Conservation (phyloP, 1,140 invertebrate species). For the Paraescarpia echinospica region DNA sequence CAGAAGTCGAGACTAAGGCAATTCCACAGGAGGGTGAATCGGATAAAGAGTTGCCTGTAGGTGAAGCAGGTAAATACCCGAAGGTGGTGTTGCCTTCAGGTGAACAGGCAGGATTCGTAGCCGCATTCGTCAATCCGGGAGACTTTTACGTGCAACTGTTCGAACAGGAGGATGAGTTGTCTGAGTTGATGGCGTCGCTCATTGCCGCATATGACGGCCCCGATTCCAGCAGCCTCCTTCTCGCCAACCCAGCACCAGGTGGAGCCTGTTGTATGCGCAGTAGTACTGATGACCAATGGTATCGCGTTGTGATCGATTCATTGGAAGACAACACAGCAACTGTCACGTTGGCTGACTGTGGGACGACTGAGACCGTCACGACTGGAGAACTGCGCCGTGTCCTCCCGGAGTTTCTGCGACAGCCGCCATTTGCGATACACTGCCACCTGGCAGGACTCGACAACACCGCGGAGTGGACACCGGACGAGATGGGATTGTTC, state of each 20-base stretch:
- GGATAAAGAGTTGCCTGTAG: constrained; percentile 8
- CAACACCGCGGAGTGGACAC: background rate
- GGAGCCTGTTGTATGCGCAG: background rate
- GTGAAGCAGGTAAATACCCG: background rate
- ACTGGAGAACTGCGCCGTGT: background rate
- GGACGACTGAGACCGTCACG: background rate
- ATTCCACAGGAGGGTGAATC: background rate
- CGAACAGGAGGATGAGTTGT: background rate
- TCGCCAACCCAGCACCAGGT: background rate
- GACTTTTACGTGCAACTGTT: background rate
- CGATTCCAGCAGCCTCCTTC: background rate
- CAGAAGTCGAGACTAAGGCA: background rate
- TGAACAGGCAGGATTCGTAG: background rate
- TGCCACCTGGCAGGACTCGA: background rate
- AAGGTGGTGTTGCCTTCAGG: background rate
- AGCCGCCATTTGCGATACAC: background rate
- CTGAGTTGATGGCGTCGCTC: background rate
- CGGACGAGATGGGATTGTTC: background rate
- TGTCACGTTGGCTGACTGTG: background rate
- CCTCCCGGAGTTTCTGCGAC: background rate
- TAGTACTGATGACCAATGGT: background rate
- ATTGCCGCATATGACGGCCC: background rate
- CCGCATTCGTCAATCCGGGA: background rate
- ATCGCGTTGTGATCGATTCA: background rate
- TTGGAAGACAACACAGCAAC: background rate